Conservation (phyloP, 2,888 invertebrate species). For the Lycocerus yunnanus region DNA sequence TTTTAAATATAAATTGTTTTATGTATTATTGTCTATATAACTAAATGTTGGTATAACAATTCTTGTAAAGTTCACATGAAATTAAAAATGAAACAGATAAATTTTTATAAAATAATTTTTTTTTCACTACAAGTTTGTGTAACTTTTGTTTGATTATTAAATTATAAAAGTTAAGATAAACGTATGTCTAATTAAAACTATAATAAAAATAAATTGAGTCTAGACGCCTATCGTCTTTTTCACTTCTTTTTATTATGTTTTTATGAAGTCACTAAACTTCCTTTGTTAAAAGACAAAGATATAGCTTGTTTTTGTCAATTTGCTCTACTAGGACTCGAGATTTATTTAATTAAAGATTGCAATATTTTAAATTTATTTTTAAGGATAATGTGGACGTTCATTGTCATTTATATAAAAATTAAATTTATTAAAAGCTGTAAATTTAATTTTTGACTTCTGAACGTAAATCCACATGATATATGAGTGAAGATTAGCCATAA, state of each 20-base stretch:
- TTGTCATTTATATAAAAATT: background rate
- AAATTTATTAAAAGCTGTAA: background rate
- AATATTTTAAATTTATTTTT: background rate
- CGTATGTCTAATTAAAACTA: constrained; percentile 1
- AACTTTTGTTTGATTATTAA: background rate
- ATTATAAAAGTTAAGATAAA: background rate
- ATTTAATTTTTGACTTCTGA: background rate
- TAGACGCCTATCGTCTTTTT: constrained; percentile 2
- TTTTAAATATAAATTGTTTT: too few relatives aligned
- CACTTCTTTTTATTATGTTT: background rate
- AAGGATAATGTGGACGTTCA: background rate
- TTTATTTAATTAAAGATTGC: background rate
- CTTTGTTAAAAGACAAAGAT: background rate
- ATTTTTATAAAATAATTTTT: too few relatives aligned
- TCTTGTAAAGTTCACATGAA: too few relatives aligned
- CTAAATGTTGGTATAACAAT: background rate
- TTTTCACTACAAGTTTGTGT: too few relatives aligned
- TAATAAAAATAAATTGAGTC: constrained; percentile 2
- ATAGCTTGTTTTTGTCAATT: background rate
- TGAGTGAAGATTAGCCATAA: background rate
- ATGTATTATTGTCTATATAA: background rate
- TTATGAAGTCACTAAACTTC: background rate
- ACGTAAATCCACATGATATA: background rate
- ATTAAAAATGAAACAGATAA: too few relatives aligned
- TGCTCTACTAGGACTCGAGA: background rate